phyloP scores from a whole-genome alignment of 2,888 invertebrate genomes.

The Fragum fragum region DNA sequence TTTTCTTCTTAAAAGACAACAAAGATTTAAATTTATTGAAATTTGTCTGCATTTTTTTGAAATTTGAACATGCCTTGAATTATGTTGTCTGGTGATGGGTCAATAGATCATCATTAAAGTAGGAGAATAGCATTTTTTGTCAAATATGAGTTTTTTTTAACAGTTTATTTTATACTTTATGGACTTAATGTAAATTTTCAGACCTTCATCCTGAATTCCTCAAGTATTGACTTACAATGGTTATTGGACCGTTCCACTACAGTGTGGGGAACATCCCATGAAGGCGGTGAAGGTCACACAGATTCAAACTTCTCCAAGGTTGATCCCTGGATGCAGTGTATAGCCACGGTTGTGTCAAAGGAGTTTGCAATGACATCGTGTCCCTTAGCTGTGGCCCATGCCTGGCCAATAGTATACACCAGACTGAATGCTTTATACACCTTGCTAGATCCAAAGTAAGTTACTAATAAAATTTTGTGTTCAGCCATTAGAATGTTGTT shows the following conservation, averaged over 20 bases:
- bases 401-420: constrained; percentile 98
- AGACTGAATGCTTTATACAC: constrained; percentile 96
- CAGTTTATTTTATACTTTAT: too few species aligned
- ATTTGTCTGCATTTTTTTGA: too few species aligned
- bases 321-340: constrained; percentile 88
- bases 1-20: too few species aligned
- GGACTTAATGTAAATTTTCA: too few species aligned
- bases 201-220: constrained; percentile 92
- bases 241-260: constrained; percentile 95
- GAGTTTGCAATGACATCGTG: constrained; percentile 94
- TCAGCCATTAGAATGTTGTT: too few species aligned
- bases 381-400: constrained; percentile 94
- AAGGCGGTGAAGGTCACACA: constrained; percentile 59
- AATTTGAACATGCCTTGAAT: too few species aligned
- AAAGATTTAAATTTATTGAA: too few species aligned
- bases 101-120: too few species aligned
- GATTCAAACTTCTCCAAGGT: constrained; percentile 80
- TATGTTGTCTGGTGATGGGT: too few species aligned
- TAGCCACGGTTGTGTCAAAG: constrained; percentile 96
- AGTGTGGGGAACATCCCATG: constrained; percentile 90
- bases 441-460: constrained; percentile 93
- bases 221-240: constrained; percentile 95
- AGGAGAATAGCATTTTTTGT: too few species aligned
- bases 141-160: too few species aligned
- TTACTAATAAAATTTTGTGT: too few species aligned